Base-by-base conservation (phyloP, 2,888 invertebrate genomes). In the Drosophila peninsularis region DNA sequence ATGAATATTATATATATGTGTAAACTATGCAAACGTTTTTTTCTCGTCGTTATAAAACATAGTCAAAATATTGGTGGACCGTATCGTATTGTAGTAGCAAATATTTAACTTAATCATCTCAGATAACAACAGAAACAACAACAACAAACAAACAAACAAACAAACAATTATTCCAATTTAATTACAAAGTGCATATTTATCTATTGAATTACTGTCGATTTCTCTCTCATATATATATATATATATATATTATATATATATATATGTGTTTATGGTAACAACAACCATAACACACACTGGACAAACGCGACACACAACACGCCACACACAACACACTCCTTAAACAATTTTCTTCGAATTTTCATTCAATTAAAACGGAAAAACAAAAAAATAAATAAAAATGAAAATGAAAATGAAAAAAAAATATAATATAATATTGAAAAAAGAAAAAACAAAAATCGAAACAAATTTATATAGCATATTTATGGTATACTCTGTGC, bases 401-500 rank as follows among this genome's bases (percentile, higher is more conserved):
- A 62, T 50, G 42, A 70, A 56, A 80, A 39, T 17, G 24, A 24
- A 34, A 60, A 64, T n/a, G 45, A 62, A 42, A 62, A 53, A 36
- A 68, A 56, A 80, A 41, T 19, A 50, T 36, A 32, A 24, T 19
- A 37, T 37, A n/a, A 52, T 36, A 52, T 36, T 34, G 2, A 34
- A 55, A 24, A 24, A 24, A 24, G 1, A 24, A 21, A 32, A 57
- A 67, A 61, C 58, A 49, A 58, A 45, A 79, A 60, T 72, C 49
- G 50, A 81, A 56, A 62, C 53, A 75, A 77, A 80, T 86, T 86
- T 86, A 83, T 81, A 79, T 81, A 86, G 79, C 75, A 83, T 81
- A 80, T 77, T 86, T 82, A 85, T 63, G 76, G 83, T 83, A 85
- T 80, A 83, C 79, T 79, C 81, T 86, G 86, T 83, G 83, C 84